A percentile compares a stretch with the other conserved stretches of the same genome.
These are phyloP conservation scores for Jaculus jaculus DNA, from an alignment of 2,113 vertebrate genomes.

Conservation along the genomic window DNA sequence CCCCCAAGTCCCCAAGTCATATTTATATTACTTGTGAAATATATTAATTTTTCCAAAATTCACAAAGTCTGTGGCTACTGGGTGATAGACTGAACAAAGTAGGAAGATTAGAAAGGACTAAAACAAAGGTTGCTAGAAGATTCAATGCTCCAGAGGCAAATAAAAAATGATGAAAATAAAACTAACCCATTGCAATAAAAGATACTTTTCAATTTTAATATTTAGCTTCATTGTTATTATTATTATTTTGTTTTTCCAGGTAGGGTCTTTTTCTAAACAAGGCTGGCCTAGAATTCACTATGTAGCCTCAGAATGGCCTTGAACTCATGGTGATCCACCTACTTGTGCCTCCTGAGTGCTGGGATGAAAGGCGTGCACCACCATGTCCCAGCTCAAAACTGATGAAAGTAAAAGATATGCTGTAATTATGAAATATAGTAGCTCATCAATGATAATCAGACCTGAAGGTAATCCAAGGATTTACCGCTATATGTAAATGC, in stretches of 20 bases:
- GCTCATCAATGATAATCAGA: not conserved
- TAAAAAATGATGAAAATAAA: not conserved
- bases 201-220: not conserved
- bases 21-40: not conserved
- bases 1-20: too few species aligned
- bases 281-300: too few species aligned
- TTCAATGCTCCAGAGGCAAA: not conserved
- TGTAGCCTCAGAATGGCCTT: too few species aligned
- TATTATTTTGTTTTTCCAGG: too few species aligned
- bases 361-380: too few species aligned
- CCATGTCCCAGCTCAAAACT: too few species aligned
- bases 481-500: not conserved
- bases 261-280: too few species aligned
- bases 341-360: too few species aligned
- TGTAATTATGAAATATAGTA: not conserved
- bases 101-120: not conserved
- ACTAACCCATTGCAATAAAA: not conserved
- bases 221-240: too few species aligned
- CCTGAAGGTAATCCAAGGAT: not conserved
- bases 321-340: too few species aligned
- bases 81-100: not conserved
- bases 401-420: not conserved
- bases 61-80: not conserved
- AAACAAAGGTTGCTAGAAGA: not conserved
- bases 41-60: not conserved